These are phyloP conservation scores for Craseonycteris thonglongyai DNA, from an alignment of 2,113 vertebrate genomes.

Conservation along the genomic window DNA sequence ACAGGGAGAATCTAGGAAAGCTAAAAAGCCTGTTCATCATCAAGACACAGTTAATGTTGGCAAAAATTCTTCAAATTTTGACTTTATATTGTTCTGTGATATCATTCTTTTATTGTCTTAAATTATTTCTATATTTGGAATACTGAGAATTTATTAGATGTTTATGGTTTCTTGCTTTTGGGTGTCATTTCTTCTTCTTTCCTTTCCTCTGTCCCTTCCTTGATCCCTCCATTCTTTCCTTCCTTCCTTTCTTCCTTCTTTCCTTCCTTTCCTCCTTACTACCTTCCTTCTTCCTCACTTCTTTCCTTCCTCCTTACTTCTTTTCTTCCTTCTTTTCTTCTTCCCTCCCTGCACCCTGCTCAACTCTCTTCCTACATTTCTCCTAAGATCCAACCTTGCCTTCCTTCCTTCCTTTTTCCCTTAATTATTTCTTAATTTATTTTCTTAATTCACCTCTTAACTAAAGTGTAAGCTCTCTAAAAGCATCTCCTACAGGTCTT, in stretches of 20 bases:
- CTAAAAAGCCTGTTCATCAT: neutral
- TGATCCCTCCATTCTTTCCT: neutral
- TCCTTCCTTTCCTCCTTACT: neutral
- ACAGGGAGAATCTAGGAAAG: neutral
- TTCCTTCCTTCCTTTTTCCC: neutral
- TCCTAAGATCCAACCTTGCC: neutral
- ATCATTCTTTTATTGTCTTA: neutral
- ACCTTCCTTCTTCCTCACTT: neutral
- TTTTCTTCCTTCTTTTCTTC: neutral
- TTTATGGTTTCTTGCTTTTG: neutral
- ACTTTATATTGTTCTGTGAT: neutral
- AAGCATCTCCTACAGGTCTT: neutral
- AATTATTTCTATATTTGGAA: neutral
- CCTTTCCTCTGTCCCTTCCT: neutral
- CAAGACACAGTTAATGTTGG: neutral
- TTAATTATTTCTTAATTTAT: neutral
- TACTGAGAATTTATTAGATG: neutral
- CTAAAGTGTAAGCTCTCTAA: neutral
- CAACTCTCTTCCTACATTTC: neutral
- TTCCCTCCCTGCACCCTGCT: too few relatives aligned
- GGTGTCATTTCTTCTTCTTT: neutral
- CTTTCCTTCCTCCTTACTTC: too few relatives aligned
- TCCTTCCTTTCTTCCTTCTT: neutral
- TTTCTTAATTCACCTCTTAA: neutral
- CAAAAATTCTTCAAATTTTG: neutral